Conservation (phyloP, 2,888 invertebrate genomes). For the Hydraecia micacea region DNA sequence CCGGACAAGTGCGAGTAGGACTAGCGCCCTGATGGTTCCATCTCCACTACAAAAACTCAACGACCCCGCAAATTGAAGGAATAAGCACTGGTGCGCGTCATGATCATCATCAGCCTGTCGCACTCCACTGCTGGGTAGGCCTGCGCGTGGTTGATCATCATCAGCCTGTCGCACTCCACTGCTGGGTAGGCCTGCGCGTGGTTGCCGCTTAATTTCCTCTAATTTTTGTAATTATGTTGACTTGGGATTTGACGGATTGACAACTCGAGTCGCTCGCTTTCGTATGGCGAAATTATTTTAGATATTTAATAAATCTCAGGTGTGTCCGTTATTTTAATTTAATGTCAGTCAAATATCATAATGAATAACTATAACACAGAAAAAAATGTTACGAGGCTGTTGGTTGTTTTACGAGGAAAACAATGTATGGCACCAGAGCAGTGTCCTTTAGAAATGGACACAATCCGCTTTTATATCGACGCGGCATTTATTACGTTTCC, state of each 20-base stretch:
- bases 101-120: neutral
- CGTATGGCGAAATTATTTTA: neutral
- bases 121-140: neutral
- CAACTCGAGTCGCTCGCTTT: neutral
- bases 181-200: neutral
- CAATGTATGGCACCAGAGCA: neutral
- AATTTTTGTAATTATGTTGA: neutral
- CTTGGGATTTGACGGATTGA: neutral
- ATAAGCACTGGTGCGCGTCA: neutral
- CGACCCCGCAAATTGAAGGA: neutral
- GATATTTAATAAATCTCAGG: neutral
- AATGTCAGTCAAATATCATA: neutral
- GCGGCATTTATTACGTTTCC: neutral
- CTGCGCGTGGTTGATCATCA: neutral
- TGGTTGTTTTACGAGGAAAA: neutral
- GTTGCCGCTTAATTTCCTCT: neutral
- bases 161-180: too few species aligned
- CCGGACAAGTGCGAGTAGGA: neutral
- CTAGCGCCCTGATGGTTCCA: neutral
- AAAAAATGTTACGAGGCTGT: neutral
- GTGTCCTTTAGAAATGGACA: neutral
- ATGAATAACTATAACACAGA: neutral
- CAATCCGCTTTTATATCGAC: neutral
- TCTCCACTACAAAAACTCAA: neutral
- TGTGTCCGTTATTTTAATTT: neutral